phyloP scores from a whole-genome alignment of 2,797 vertebrate species.

The Sebastes diploproa region DNA sequence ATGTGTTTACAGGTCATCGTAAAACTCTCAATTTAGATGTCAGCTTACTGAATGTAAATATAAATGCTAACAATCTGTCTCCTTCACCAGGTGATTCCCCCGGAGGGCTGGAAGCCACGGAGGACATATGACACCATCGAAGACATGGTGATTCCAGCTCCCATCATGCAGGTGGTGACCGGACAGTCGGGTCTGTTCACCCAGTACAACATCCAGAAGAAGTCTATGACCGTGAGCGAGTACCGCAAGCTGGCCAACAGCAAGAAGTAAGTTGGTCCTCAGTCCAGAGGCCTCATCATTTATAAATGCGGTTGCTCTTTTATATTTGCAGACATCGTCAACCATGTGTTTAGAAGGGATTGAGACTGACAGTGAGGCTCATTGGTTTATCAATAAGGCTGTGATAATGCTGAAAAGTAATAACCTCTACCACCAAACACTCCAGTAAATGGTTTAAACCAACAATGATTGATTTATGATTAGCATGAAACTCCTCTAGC shows the following conservation, averaged over 20 bases:
- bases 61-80: neutral
- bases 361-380: neutral
- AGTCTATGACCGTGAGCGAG: conserved; percentile 95
- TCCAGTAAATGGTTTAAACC: neutral
- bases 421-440: neutral
- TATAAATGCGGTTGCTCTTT: neutral
- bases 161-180: conserved; percentile 97
- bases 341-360: neutral
- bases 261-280: conserved; percentile 89
- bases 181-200: conserved; percentile 98
- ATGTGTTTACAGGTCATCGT: neutral
- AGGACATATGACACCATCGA: conserved; percentile 92
- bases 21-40: neutral
- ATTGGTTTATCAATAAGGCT: neutral
- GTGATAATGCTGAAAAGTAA: neutral
- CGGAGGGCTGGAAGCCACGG: conserved; percentile 95
- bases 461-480: neutral
- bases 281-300: neutral
- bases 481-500: neutral
- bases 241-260: conserved; percentile 96
- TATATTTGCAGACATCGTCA: neutral
- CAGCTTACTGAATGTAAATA: neutral
- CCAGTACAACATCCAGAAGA: conserved; percentile 99
- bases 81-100: conserved; percentile 89
- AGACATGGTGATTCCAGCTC: conserved; percentile 94